Percentiles rank a stretch among this genome's conserved stretches.
These are phyloP conservation scores for Druceiella hillmani DNA, from an alignment of 2,888 invertebrate species.

Conservation along the genomic window DNA sequence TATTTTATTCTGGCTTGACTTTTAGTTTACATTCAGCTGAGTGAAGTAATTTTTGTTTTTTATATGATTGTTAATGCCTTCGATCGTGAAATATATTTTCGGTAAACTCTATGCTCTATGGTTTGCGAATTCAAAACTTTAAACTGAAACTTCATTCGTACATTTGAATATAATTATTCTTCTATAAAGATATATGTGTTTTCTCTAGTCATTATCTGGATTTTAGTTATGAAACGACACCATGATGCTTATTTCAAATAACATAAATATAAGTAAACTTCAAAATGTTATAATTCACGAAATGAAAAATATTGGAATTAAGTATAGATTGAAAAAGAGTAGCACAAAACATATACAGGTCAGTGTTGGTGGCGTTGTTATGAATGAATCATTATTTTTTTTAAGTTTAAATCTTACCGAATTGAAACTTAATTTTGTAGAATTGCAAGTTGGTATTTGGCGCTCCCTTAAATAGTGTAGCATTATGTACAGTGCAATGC, in stretches of 20 bases:
- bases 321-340: slow-evolving; percentile 63
- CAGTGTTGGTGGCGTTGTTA: slow-evolving; percentile 6
- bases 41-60: too few species aligned
- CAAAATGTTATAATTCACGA: slow-evolving; percentile 58
- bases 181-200: too few species aligned
- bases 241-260: slow-evolving; percentile 48
- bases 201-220: too few species aligned
- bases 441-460: slow-evolving; percentile 48
- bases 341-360: slow-evolving; percentile 53
- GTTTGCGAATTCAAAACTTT: too few species aligned
- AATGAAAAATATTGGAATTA: slow-evolving; percentile 64
- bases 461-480: slow-evolving; percentile 44
- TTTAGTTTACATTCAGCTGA: too few species aligned
- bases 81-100: too few species aligned
- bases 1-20: too few species aligned
- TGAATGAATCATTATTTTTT: not conserved
- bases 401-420: not conserved
- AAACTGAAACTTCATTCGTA: too few species aligned
- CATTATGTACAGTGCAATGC: slow-evolving; percentile 52
- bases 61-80: too few species aligned
- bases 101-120: too few species aligned
- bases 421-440: slow-evolving; percentile 31
- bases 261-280: slow-evolving; percentile 45
- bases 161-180: too few species aligned
- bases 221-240: too few species aligned